phyloP scores from a whole-genome alignment of 2,797 vertebrate genomes.

The Spheniscus humboldti region DNA sequence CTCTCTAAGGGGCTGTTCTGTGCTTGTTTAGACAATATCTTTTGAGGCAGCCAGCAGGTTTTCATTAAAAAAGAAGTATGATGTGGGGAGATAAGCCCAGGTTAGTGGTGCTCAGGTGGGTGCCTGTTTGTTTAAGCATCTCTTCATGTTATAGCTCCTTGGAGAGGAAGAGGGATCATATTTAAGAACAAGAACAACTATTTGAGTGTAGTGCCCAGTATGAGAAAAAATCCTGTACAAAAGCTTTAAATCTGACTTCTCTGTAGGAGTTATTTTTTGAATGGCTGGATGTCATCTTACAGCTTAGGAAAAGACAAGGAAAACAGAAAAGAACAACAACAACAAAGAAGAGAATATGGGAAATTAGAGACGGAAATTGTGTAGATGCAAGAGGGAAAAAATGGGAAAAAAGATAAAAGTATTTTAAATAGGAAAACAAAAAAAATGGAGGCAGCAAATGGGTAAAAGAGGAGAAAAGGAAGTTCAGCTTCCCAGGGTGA shows the following conservation, averaged over 20 bases:
- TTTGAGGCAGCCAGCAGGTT: background rate
- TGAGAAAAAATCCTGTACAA: background rate
- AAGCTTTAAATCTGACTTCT: background rate
- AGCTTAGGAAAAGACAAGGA: background rate
- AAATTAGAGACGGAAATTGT: background rate
- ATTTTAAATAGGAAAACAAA: background rate
- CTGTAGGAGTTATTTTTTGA: background rate
- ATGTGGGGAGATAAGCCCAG: background rate
- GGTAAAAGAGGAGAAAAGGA: background rate
- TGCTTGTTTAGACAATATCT: background rate
- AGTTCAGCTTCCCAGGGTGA: background rate
- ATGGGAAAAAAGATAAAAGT: background rate
- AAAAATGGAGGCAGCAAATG: background rate
- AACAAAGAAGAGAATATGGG: background rate
- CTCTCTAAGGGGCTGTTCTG: background rate
- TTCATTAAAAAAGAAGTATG: conserved; percentile 1
- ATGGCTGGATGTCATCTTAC: background rate
- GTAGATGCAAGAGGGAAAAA: background rate
- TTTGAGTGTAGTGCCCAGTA: background rate
- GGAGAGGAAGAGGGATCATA: background rate
- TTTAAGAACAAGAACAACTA: background rate
- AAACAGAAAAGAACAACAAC: background rate
- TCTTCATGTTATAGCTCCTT: background rate
- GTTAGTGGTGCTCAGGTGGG: background rate
- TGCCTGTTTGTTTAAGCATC: background rate